Base-by-base conservation (phyloP, 2,888 invertebrate species). In the Thereva nobilitata region DNA sequence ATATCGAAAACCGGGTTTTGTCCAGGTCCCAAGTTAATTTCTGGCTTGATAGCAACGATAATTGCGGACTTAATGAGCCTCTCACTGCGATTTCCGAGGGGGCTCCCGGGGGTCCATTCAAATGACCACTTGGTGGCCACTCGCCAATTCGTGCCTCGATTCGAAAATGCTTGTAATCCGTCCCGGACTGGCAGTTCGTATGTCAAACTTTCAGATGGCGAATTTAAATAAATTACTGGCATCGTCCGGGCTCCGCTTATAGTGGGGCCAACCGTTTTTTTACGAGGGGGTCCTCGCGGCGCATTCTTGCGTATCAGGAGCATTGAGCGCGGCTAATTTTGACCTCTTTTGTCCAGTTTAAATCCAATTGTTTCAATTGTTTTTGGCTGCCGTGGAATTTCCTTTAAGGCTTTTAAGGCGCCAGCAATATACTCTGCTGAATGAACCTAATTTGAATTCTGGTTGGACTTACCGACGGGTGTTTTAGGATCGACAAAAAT, bases 181-280 rank as follows among this genome's bases (percentile, higher is more conserved):
- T 68, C 64, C 23, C 38, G 40, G 40, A 50, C 37, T 9, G 42
- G 35, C 64, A 41, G 38, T 10, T 61, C 47, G 50, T 49, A 67
- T 69, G 69, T 67, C 69, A 69, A 67, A 64, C 59, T 67, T 41
- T 35, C 50, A 55, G 64, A 67, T 67, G 64, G 64, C 67, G 49
- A 69, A 69, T 69, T 69, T 69, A 69, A 69, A 69, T 69, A 69
- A 49, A 64, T 54, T 53, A 49, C 52, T 12, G 59, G 23, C 59
- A 34, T 35, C 23, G 47, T 38, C 47, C 49, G 23, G 59, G 59
- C 49, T 38, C 35, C 59, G 38, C 49, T 59, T 4, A 4, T 47
- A 8, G 6, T 41, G 4, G 59, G 8, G 40, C 41, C 23, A 23
- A 2, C 23, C 23, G 23, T 23, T 35, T 59, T 45, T 57, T 59